Evolutionary conservation across 1,140 invertebrate genomes (phyloP).

Genomic region (Macrosteles quadrilineatus): DNA sequence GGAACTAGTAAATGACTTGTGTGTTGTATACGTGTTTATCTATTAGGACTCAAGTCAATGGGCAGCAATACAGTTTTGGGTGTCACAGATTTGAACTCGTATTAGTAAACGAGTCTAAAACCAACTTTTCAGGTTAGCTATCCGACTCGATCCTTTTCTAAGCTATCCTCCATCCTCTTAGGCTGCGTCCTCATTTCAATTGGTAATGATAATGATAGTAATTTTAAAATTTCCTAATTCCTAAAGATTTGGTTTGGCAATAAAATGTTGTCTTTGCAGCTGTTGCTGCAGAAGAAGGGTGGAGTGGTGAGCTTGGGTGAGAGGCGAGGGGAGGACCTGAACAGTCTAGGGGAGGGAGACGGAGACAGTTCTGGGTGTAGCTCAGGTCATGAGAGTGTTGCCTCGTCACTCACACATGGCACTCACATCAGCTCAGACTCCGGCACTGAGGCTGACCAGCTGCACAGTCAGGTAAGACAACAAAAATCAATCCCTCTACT

Average conservation of each 20-base stretch:
- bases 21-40: too few relatives aligned
- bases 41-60: too few relatives aligned
- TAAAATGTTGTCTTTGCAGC: constrained; percentile 17
- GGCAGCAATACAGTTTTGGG: too few relatives aligned
- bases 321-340: constrained; percentile 51
- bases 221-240: too few relatives aligned
- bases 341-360: constrained; percentile 43
- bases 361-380: constrained; percentile 59
- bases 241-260: background rate
- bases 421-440: constrained; percentile 57
- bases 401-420: constrained; percentile 57
- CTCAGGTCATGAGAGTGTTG: constrained; percentile 59
- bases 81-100: too few relatives aligned
- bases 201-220: too few relatives aligned
- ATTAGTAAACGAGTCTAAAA: too few relatives aligned
- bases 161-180: too few relatives aligned
- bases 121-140: too few relatives aligned
- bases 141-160: too few relatives aligned
- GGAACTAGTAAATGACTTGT: too few relatives aligned
- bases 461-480: constrained; percentile 29
- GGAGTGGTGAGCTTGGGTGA: constrained; percentile 46
- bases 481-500: background rate
- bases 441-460: constrained; percentile 55
- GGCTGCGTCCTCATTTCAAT: too few relatives aligned
- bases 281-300: constrained; percentile 50